These are phyloP conservation scores for Zaprionus kolodkinae DNA, from an alignment of 1,140 invertebrate genomes.

Conservation along the genomic window DNA sequence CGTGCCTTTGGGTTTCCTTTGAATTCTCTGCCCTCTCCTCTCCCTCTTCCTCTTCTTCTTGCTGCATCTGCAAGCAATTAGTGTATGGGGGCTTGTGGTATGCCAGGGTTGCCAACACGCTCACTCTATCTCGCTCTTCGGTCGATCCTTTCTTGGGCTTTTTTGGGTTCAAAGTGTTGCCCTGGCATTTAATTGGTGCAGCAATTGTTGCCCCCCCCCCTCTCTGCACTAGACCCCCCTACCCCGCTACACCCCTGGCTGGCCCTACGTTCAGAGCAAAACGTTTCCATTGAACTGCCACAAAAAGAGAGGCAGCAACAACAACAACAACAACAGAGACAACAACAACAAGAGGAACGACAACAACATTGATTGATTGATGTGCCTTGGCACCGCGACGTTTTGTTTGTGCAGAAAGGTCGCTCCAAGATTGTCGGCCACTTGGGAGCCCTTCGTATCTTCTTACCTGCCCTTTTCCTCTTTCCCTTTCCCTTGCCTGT, in stretches of 20 bases:
- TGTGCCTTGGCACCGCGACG: conserved; percentile 51
- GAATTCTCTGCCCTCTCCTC: conserved; percentile 47
- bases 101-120: conserved; percentile 37
- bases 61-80: conserved; percentile 78
- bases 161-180: conserved; percentile 75
- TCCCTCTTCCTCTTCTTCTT: conserved; percentile 2
- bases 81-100: conserved; percentile 66
- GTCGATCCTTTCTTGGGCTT: conserved; percentile 19
- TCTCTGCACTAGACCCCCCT: background rate
- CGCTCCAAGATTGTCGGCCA: conserved; percentile 34
- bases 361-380: conserved; percentile 74
- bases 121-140: conserved; percentile 9
- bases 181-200: conserved; percentile 80
- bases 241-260: conserved; percentile 1
- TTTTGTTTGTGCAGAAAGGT: conserved; percentile 70
- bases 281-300: conserved; percentile 73
- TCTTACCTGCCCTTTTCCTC: background rate
- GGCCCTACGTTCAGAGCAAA: conserved; percentile 20
- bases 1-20: conserved; percentile 79
- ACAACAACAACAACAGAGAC: conserved; percentile 2
- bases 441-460: conserved; percentile 41
- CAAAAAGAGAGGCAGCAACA: conserved; percentile 25
- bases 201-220: conserved; percentile 65
- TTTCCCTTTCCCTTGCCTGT: background rate
- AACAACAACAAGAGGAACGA: conserved; percentile 20